These are phyloP conservation scores for Andricus curvator DNA, from an alignment of 2,888 invertebrate genomes.

Conservation along the genomic window DNA sequence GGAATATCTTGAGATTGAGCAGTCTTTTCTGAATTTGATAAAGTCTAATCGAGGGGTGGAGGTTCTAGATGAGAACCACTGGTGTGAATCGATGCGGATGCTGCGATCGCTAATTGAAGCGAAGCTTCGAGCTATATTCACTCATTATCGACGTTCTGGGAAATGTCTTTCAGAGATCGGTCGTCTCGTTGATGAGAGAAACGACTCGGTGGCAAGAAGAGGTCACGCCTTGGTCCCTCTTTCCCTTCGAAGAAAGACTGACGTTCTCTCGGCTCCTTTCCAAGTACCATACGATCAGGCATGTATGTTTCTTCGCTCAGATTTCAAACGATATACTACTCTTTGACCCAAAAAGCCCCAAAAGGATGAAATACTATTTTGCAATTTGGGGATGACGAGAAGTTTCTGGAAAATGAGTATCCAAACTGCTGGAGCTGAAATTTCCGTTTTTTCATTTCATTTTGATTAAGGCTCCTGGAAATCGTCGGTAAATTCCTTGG, in stretches of 20 bases:
- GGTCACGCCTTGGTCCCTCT: constrained; percentile 29
- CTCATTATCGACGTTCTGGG: constrained; percentile 40
- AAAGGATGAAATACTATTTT: background rate
- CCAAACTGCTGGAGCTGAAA: too few species aligned
- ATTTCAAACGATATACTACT: background rate
- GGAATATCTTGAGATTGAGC: too few species aligned
- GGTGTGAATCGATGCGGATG: constrained; percentile 31
- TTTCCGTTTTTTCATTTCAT: too few species aligned
- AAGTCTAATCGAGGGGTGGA: background rate
- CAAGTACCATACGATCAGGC: background rate
- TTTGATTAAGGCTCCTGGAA: too few species aligned
- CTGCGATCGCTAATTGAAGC: constrained; percentile 39
- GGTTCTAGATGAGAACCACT: constrained; percentile 26
- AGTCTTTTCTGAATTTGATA: too few species aligned
- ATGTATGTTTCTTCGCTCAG: constrained; percentile 7
- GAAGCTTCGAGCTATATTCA: constrained; percentile 36
- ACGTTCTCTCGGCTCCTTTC: constrained; percentile 3
- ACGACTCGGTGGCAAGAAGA: constrained; percentile 35
- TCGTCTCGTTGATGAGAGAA: constrained; percentile 41
- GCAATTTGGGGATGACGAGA: too few species aligned
- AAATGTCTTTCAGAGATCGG: constrained; percentile 38
- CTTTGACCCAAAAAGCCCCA: background rate
- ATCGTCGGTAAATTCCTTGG: too few species aligned
- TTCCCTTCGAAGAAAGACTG: constrained; percentile 31
- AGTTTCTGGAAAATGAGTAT: too few species aligned